Evolutionary conservation across 2,113 vertebrate genomes (phyloP).

Genomic region (Trichomycterus rosablanca): DNA sequence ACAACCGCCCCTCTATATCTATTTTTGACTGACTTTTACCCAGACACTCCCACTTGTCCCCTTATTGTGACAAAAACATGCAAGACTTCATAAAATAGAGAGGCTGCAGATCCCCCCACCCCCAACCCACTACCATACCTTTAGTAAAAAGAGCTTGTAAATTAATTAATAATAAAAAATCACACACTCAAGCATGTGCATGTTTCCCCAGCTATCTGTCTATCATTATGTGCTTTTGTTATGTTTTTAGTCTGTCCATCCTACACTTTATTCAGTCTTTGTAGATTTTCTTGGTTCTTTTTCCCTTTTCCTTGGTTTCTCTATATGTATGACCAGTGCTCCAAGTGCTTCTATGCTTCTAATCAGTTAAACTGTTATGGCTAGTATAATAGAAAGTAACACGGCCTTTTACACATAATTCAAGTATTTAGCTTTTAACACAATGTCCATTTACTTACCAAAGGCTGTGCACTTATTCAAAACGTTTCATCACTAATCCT

Average conservation of each 20-base stretch:
- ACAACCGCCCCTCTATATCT: slow-evolving; percentile 45
- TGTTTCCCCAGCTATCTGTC: slow-evolving; percentile 9
- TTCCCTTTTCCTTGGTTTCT: neutral
- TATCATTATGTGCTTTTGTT: neutral
- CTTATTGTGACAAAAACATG: neutral
- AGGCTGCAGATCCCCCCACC: slow-evolving; percentile 6
- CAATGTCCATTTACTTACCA: too few species aligned
- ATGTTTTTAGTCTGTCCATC: neutral
- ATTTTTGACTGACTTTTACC: neutral
- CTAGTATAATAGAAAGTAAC: too few species aligned
- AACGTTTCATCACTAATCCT: too few species aligned
- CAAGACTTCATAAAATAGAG: slow-evolving; percentile 11
- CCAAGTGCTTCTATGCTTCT: too few species aligned
- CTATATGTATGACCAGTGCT: too few species aligned
- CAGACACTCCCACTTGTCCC: neutral
- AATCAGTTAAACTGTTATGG: too few species aligned
- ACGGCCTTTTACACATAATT: too few species aligned
- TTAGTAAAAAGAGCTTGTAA: slow-evolving; percentile 5
- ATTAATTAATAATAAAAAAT: too few species aligned
- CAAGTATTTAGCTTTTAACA: too few species aligned
- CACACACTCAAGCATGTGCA: slow-evolving; percentile 22
- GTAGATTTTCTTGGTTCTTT: neutral
- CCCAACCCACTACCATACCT: neutral
- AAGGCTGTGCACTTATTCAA: too few species aligned
- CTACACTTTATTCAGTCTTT: neutral